Percentiles rank a stretch among this genome's conserved stretches.
These are phyloP conservation scores for Procambarus virginalis DNA, from an alignment of 1,140 invertebrate genomes.

Conservation along the genomic window DNA sequence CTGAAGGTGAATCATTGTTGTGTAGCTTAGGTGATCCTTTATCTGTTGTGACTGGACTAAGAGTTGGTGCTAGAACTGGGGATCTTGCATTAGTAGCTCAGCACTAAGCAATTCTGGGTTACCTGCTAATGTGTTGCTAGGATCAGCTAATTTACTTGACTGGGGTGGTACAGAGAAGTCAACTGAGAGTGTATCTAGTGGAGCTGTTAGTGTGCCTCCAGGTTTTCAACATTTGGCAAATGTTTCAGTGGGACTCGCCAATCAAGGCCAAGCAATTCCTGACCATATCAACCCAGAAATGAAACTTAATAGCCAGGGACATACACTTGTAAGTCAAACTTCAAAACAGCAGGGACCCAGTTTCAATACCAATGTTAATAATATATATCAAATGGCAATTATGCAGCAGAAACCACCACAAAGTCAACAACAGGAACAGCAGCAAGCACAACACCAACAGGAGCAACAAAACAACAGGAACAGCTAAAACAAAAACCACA, in stretches of 20 bases:
- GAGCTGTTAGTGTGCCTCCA: conserved; percentile 28
- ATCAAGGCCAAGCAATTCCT: neutral
- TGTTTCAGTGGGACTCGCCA: conserved; percentile 3
- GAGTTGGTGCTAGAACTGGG: neutral
- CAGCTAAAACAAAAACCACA: conserved; percentile 11
- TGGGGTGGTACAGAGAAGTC: conserved; percentile 9
- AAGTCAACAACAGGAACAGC: neutral
- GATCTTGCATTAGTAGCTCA: neutral
- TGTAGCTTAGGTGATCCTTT: conserved; percentile 9
- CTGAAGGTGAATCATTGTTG: neutral
- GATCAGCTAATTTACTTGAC: neutral
- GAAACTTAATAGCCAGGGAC: conserved; percentile 14
- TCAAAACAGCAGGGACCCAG: conserved; percentile 10
- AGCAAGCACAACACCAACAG: neutral
- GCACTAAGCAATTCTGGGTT: neutral
- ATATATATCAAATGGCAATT: neutral
- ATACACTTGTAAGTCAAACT: neutral
- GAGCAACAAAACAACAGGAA: conserved; percentile 29
- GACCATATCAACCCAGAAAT: conserved; percentile 3
- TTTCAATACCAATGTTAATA: neutral
- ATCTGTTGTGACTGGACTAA: neutral
- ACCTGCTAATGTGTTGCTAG: neutral
- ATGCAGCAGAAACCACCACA: neutral
- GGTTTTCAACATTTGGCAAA: conserved; percentile 36
- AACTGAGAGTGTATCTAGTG: neutral